Evolutionary conservation across 2,888 invertebrate genomes (phyloP), one percentile per base, ranked within the genome.

Genomic region (Nudaria mundana): DNA sequence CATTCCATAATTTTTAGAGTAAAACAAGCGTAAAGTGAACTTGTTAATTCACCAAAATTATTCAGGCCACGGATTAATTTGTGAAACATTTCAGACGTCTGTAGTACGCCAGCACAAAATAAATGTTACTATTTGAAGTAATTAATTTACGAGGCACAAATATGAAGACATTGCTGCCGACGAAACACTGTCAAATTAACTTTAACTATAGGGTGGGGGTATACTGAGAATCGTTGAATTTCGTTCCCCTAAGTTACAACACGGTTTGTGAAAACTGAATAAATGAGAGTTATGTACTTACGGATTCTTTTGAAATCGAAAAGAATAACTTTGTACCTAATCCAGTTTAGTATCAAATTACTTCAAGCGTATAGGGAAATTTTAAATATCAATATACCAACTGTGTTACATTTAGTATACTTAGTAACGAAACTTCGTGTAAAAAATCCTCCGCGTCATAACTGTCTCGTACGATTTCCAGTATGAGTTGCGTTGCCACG

Each of bases 111-210:
- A 30, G 36, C 36, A 38, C 33, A 37, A 40, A 51, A 54, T 57
- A 56, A 57, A 48, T 48, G 39, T 52, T 62, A 62, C 63, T 66
- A 60, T 66, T n/a, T 65, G 63, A 58, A 71, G 69, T 64, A 64
- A 76, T 76, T 76, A 73, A 75, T 74, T 71, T 69, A 62, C 29
- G 23, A 60, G 53, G 56, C 63, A 65, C 71, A 65, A 61, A 66
- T 59, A 58, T 56, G 45, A 57, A 60, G 53, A 55, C 44, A 36
- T 37, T 35, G 52, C 40, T 34, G 37, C 30, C 42, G 37, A 49
- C 60, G 52, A 55, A 56, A 52, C 56, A 55, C 62, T 58, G 68
- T 68, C 73, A 68, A 72, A 34, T 73, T 71, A 66, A 60, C 48
- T 56, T 40, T 49, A 48, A 50, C 16, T 30, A 35, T 36, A 18